Percentiles rank a stretch among this genome's conserved stretches.
Conservation (phyloP, 1,140 invertebrate species). For the Hydropsyche tenuis region DNA sequence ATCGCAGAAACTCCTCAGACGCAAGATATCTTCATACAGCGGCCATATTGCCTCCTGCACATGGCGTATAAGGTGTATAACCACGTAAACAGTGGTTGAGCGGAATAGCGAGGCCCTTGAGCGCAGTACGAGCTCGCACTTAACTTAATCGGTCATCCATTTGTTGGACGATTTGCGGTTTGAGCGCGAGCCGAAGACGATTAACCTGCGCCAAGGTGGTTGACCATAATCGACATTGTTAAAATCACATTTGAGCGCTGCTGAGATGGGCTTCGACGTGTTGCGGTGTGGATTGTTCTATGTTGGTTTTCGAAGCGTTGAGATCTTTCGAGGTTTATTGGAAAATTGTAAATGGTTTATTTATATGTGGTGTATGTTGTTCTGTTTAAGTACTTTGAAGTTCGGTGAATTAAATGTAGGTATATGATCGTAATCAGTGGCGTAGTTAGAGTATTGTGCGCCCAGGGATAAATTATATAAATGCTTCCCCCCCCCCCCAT, state of each 20-base stretch:
- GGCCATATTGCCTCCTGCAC: background rate
- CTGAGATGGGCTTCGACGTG: too few relatives aligned
- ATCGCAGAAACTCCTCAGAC: background rate
- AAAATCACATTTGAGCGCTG: conserved; percentile 31
- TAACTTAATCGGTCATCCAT: conserved; percentile 28
- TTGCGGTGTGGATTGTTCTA: too few relatives aligned
- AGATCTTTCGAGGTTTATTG: too few relatives aligned
- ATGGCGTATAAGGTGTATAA: background rate
- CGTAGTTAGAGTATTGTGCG: too few relatives aligned
- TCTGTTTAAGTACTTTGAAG: too few relatives aligned
- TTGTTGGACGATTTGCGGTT: conserved; percentile 5
- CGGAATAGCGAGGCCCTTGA: background rate
- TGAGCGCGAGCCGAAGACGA: background rate
- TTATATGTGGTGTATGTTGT: too few relatives aligned
- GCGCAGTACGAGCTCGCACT: background rate
- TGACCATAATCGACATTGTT: conserved; percentile 34
- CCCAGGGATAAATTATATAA: too few relatives aligned
- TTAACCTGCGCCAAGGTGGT: conserved; percentile 13
- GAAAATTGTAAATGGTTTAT: too few relatives aligned
- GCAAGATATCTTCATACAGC: background rate
- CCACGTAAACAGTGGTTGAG: background rate
- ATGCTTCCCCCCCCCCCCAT: too few relatives aligned
- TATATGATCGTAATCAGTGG: too few relatives aligned
- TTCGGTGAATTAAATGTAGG: too few relatives aligned
- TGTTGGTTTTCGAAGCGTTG: too few relatives aligned